phyloP scores from a whole-genome alignment of 2,113 vertebrate genomes.

The Recurvirostra avosetta region DNA sequence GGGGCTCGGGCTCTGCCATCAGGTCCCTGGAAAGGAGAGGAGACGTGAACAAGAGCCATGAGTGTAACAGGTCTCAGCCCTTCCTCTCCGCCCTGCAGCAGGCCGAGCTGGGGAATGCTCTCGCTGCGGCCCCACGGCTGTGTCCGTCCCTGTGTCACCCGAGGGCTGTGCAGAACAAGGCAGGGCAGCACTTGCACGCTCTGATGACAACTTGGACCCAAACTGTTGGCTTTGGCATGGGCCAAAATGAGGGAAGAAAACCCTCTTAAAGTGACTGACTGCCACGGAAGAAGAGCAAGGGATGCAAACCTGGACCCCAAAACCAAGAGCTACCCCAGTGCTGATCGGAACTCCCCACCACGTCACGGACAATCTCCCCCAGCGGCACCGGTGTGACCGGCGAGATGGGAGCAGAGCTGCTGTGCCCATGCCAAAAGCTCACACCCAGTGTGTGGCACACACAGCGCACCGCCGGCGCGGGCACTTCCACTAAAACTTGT shows the following conservation, averaged over 20 bases:
- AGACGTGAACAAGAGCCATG: background rate
- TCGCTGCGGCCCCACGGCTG: rapidly evolving
- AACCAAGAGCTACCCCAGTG: rapidly evolving
- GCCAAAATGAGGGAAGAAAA: background rate
- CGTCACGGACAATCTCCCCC: rapidly evolving
- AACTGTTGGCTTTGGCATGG: rapidly evolving
- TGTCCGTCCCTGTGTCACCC: background rate
- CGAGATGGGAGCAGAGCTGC: background rate
- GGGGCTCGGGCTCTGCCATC: conserved; percentile 42
- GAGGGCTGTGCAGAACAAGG: background rate
- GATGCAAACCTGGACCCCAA: background rate
- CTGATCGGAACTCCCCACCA: rapidly evolving
- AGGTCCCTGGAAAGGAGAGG: conserved; percentile 43
- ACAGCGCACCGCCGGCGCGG: rapidly evolving
- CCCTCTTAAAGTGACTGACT: background rate
- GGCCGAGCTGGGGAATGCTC: background rate
- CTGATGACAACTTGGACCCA: rapidly evolving
- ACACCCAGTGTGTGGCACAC: background rate
- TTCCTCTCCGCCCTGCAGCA: background rate
- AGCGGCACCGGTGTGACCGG: rapidly evolving
- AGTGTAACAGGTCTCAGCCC: background rate
- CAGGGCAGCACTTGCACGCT: rapidly evolving
- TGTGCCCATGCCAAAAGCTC: background rate
- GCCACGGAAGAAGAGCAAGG: rapidly evolving
- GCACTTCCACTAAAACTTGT: background rate